Conservation (phyloP, 2,797 vertebrate species). For the Crenuchus spilurus region DNA sequence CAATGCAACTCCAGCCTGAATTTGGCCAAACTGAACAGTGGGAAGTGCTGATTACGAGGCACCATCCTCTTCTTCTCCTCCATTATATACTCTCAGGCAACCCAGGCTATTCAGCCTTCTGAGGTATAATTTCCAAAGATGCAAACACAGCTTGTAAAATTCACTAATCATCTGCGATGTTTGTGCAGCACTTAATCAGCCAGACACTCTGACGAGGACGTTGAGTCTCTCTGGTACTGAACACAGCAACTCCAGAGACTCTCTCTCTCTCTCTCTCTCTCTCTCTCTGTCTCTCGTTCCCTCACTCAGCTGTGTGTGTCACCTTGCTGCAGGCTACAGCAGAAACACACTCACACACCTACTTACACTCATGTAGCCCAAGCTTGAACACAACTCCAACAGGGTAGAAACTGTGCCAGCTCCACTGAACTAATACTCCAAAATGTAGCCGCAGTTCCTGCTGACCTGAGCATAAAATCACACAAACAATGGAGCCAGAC, state of each 20-base stretch:
- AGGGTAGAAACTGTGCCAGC: not conserved
- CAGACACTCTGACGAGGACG: constrained; percentile 4
- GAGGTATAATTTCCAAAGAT: constrained; percentile 7
- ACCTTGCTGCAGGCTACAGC: constrained; percentile 39
- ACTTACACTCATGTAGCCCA: constrained; percentile 9
- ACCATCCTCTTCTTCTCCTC: too few relatives aligned
- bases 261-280: not conserved
- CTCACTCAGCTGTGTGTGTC: constrained; percentile 14
- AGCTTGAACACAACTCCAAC: constrained; percentile 11
- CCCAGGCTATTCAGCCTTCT: not conserved
- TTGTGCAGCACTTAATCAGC: constrained; percentile 10
- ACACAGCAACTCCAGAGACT: constrained; percentile 11
- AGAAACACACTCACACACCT: not conserved
- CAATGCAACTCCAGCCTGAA: too few relatives aligned
- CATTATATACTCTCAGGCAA: not conserved
- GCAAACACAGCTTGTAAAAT: constrained; percentile 20
- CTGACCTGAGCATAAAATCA: not conserved
- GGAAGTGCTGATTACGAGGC: too few relatives aligned
- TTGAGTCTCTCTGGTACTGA: not conserved
- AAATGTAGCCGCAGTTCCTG: not conserved
- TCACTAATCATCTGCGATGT: constrained; percentile 20
- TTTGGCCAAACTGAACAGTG: too few relatives aligned
- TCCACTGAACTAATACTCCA: not conserved
- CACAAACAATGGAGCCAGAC: not conserved
- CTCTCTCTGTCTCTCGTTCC: not conserved